phyloP scores from a whole-genome alignment of 2,113 vertebrate species.

The Psophia crepitans region DNA sequence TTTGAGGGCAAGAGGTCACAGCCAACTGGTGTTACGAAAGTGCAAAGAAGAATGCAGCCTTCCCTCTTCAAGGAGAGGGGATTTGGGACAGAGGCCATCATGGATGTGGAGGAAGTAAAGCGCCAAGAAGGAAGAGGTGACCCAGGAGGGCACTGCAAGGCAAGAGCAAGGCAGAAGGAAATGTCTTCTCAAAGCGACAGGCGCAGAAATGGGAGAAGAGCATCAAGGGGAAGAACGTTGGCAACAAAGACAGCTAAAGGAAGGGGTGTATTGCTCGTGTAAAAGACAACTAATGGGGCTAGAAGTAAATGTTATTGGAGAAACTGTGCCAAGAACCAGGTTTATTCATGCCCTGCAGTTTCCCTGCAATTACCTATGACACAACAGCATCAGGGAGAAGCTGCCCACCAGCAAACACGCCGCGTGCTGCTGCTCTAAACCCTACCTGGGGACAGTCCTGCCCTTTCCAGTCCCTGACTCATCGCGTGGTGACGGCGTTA shows the following conservation, averaged over 20 bases:
- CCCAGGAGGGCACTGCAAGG: not conserved
- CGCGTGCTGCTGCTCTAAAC: not conserved
- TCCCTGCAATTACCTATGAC: not conserved
- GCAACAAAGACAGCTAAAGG: not conserved
- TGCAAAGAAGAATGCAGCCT: not conserved
- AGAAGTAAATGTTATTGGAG: not conserved
- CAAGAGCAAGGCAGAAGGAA: not conserved
- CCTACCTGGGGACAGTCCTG: not conserved
- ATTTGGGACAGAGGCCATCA: not conserved
- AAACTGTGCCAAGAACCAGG: not conserved
- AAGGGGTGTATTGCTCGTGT: not conserved
- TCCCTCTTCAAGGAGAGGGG: not conserved
- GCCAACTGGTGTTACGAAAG: not conserved
- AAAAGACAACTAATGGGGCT: not conserved
- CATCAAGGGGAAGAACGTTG: not conserved
- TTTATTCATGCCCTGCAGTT: not conserved
- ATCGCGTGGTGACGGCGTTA: not conserved
- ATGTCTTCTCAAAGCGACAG: not conserved
- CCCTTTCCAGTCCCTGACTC: not conserved
- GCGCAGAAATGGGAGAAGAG: not conserved
- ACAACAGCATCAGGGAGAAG: accelerated
- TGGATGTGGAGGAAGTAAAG: not conserved
- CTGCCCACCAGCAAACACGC: not conserved
- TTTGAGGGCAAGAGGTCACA: not conserved
- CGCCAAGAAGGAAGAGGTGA: not conserved